Evolutionary conservation across 1,140 invertebrate genomes (phyloP).

Genomic region (Orius insidiosus): DNA sequence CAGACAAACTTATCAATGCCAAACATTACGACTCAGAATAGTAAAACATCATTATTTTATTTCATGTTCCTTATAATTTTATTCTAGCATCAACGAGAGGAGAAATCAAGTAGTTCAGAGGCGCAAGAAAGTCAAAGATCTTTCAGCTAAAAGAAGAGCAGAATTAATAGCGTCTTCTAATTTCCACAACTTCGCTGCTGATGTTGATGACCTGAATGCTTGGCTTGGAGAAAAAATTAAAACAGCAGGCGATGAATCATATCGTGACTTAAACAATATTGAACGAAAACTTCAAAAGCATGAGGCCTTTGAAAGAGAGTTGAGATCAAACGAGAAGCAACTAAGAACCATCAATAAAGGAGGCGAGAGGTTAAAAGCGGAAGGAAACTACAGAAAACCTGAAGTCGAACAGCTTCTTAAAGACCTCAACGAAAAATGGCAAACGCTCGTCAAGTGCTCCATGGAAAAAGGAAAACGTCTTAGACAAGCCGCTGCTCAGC

Average conservation of each 20-base stretch:
- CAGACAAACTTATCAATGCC: slow-evolving; percentile 63
- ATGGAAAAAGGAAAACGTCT: slow-evolving; percentile 71
- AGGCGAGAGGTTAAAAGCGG: slow-evolving; percentile 48
- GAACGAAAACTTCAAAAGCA: slow-evolving; percentile 92
- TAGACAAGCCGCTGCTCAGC: slow-evolving; percentile 59
- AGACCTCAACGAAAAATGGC: slow-evolving; percentile 57
- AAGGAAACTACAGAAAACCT: slow-evolving; percentile 47
- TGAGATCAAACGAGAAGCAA: slow-evolving; percentile 80
- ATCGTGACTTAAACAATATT: slow-evolving; percentile 77
- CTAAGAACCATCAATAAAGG: slow-evolving; percentile 65
- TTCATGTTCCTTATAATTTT: slow-evolving; percentile 10
- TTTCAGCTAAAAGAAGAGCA: slow-evolving; percentile 49
- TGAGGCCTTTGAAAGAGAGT: slow-evolving; percentile 90
- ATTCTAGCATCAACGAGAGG: slow-evolving; percentile 49
- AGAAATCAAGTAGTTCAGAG: slow-evolving; percentile 56
- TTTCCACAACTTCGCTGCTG: slow-evolving; percentile 73
- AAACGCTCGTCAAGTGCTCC: slow-evolving; percentile 44
- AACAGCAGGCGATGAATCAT: slow-evolving; percentile 81
- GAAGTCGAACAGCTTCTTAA: slow-evolving; percentile 46
- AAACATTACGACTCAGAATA: slow-evolving; percentile 73
- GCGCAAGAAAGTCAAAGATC: slow-evolving; percentile 52
- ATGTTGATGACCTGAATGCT: slow-evolving; percentile 66
- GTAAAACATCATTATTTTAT: no score
- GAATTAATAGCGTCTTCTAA: slow-evolving; percentile 58
- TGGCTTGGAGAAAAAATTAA: slow-evolving; percentile 89